Evolutionary conservation across 2,797 vertebrate species (phyloP), one percentile per base, ranked within the genome.

Genomic region (Champsocephalus esox): DNA sequence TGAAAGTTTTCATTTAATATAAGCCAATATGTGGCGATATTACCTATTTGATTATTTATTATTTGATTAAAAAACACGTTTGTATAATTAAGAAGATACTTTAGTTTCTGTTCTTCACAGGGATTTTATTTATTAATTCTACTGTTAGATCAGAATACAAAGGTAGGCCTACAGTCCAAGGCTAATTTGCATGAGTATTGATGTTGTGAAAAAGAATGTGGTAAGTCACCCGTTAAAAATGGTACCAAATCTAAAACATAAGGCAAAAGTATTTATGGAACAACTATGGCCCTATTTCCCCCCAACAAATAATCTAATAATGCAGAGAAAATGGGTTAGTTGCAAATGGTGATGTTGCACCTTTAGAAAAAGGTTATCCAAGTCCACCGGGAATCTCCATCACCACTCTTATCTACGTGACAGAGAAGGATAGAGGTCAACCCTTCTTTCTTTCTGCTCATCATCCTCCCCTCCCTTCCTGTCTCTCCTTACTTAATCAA

Each of bases 401-500:
- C 87, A 89, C 16, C 51, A 28, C 58, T 80, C 83, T 86, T 89
- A 88, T 88, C 88, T 84, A 5, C 16, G 24, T 80, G 82, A 86
- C 85, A 89, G 85, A 73, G 32, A 56, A 80, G 83, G 77, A 80
- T 63, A 65, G 75, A 68, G 80, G 84, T 88, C 85, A 87, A 66
- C 77, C 75, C 73, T 45, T 87, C 73, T 84, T 82, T 83, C 80
- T 86, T 68, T 84, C 63, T 68, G 45, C 67, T 77, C 66, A 49
- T 87, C 80, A 55, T 62, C 76, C 45, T 51, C 70, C 56, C 52
- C 45, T 76, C 60, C 70, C 82, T 86, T 88, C 84, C 86, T 89
- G 88, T 84, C 79, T 82, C 60, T 77, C 56, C 59, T 69, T 78
- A 34, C 73, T 82, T 79, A 77, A 88, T 91, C 88, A 90, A 85